Evolutionary conservation across 2,113 vertebrate genomes (phyloP).

Genomic region (Trematomus loennbergii): DNA sequence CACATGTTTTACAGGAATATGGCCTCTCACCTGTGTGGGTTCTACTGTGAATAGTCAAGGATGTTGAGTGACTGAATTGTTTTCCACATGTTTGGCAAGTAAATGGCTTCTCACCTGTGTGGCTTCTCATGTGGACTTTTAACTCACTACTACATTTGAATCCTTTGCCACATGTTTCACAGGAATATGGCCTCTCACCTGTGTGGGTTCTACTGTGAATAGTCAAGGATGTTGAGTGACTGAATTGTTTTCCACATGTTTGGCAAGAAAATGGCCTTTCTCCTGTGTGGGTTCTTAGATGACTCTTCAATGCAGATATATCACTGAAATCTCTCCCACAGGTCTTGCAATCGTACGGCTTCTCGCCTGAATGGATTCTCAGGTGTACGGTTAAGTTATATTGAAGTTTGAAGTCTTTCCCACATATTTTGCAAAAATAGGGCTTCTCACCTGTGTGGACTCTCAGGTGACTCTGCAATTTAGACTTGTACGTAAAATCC

Average conservation of each 20-base stretch:
- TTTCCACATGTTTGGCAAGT: background rate
- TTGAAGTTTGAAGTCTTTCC: background rate
- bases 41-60: too few species aligned
- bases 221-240: too few species aligned
- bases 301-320: background rate
- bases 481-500: background rate
- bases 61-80: too few species aligned
- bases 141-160: too few species aligned
- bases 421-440: background rate
- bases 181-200: too few species aligned
- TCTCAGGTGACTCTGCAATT: background rate
- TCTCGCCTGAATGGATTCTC: background rate
- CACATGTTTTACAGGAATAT: too few species aligned
- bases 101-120: too few species aligned
- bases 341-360: background rate
- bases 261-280: background rate
- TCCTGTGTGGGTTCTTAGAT: background rate
- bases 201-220: too few species aligned
- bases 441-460: background rate
- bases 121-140: too few species aligned
- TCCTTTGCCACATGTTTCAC: too few species aligned
- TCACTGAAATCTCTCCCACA: background rate
- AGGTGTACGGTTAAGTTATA: background rate
- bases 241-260: too few species aligned
- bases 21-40: too few species aligned